Base-by-base conservation (phyloP, 2,888 invertebrate species). In the Chloroclystis v-ata region DNA sequence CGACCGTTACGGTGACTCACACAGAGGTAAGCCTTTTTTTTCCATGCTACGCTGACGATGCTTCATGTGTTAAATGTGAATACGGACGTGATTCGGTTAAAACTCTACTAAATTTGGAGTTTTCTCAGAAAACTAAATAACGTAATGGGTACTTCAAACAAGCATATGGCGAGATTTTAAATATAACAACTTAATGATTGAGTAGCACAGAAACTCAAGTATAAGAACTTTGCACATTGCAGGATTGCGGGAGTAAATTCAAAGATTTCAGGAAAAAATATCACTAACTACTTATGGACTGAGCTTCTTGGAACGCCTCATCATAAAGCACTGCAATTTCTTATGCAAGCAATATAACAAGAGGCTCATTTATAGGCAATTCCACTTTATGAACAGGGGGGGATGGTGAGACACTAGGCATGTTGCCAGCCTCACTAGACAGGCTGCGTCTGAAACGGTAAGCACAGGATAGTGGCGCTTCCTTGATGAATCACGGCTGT, bases 1-100 rank as follows among this genome's bases (percentile, higher is more conserved):
- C 56, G 61, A 61, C 69, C 69, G 69, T 69, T 69, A 66, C 55
- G 14, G 55, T 68, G 68, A 69, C 37, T 69, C 69, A 68, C 26
- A 26, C 33, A 25, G 42, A 45, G 45, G 44, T 40, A 38, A 43
- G 44, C 33, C 52, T 58, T 52, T 56, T 58, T 52, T 58, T 54
- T 55, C 49, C 43, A 37, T 25, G 42, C 42, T 40, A 12, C 48
- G 28, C 26, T 39, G 13, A 35, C 35, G 35, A 33, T 14, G 35
- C 40, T 12, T 30, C 41, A 37, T 16, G 35, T 28, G 28, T 37
- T 13, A 42, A 43, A 49, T 28, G 33, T 41, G 20, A 35, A 35
- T 35, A 35, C 20, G 20, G 33, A 9, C 20, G 35, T 35, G 16
- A 35, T 35, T 11, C 20, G 16, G 10, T 11, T 35, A 11, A 35